Base-by-base conservation (phyloP, 2,888 invertebrate genomes). In the Julus scandinavius region DNA sequence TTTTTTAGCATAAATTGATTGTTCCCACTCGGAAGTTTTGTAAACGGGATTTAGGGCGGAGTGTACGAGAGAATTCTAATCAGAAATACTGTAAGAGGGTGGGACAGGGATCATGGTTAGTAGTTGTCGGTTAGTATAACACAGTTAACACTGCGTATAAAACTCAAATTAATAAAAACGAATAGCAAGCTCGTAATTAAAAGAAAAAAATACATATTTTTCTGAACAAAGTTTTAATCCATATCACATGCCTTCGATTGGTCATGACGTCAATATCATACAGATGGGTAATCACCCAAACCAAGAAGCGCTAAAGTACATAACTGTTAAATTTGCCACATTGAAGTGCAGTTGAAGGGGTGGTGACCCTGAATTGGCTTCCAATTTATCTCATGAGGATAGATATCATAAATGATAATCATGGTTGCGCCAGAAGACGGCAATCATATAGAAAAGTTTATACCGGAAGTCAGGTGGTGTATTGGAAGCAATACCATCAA, bases 1-100 rank as follows among this genome's bases (percentile, higher is more conserved):
- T 80, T 80, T 72, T 72, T 80, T 80, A 80, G 38, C 80, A 80
- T 80, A 80, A 80, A 38, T 40, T 29, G 80, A 80, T 80, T 80
- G 29, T 80, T 13, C 29, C 15, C 13, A 38, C 80, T 40, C 29
- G 29, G 38, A 80, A 80, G 29, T 80, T 80, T 29, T 40, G 38
- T 80, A 80, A 80, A 80, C 80, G 13, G 11, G 80, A 80, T 80
- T 80, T 80, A 38, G 29, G 38, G 29, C 15, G 54, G 9, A 4
- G 15, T 15, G 7, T 45, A 5, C 7, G 45, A 45, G 45, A 7
- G 7, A 45, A 45, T 7, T 45, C 6, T 7, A 7, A 7, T 45
- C 45, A 45, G 7, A 45, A 17, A 15, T 13, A 3, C 7, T 13
- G 9, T 50, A 17, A n/a, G 63, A 20, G 63, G 63, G 17, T n/a